Conservation (phyloP, 2,888 invertebrate species). For the Automeris io region DNA sequence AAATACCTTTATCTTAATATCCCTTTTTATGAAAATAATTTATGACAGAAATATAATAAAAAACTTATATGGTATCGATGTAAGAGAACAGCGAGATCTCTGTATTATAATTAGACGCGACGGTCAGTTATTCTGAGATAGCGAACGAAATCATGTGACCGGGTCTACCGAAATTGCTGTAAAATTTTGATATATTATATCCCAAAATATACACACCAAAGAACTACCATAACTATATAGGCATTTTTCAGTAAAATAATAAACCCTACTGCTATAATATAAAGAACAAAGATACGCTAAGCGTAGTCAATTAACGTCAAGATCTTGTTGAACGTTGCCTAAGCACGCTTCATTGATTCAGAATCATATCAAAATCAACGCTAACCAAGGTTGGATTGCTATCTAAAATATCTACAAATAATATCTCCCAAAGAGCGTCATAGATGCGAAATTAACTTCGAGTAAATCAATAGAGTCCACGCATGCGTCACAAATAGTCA, state of each 20-base stretch:
- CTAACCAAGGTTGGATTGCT: conserved; percentile 11
- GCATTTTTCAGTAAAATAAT: conserved; percentile 5
- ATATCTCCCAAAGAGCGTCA: conserved; percentile 25
- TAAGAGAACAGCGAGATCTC: conserved; percentile 8
- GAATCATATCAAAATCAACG: conserved; percentile 15
- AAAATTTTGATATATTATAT: background rate
- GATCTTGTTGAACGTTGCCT: conserved; percentile 8
- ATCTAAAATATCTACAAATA: conserved; percentile 9
- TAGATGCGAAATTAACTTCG: conserved; percentile 45
- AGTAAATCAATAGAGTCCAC: conserved; percentile 65
- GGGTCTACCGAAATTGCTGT: conserved; percentile 20
- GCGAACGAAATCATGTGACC: conserved; percentile 57
- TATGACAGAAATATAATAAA: background rate
- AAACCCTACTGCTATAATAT: conserved; percentile 8
- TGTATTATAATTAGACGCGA: conserved; percentile 59
- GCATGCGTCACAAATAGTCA: conserved; percentile 71
- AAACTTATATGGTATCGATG: conserved; percentile 2
- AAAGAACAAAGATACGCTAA: conserved; percentile 4
- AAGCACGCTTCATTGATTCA: conserved; percentile 20
- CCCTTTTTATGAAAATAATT: background rate
- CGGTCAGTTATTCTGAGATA: conserved; percentile 66
- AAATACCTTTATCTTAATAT: too few relatives aligned
- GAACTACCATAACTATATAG: background rate
- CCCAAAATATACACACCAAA: background rate
- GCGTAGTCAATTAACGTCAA: conserved; percentile 14